Base-by-base conservation (phyloP, 2,113 vertebrate species). In the Cavia aperea region DNA sequence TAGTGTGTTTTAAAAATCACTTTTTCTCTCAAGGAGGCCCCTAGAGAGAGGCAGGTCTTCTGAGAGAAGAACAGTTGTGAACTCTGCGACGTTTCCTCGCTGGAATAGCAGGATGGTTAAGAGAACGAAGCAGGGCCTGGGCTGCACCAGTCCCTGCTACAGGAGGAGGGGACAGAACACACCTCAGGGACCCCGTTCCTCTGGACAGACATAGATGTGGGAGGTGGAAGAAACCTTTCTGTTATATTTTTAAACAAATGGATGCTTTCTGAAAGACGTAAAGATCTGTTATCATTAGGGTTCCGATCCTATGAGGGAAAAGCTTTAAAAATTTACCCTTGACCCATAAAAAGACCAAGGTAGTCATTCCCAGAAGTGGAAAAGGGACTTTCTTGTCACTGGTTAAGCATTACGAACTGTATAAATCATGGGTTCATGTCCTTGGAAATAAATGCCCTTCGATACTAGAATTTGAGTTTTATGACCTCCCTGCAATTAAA, bases 401-500 rank as follows among this genome's bases (percentile, higher is more conserved):
- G 49, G 51, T 73, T 77, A 92, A 91, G 10, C 39, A 36, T 58
- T 46, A 21, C 7, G 39, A 82, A 83, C 81, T 24, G 31, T 54
- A 16, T 54, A 62, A 93, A 13, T 87, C 87, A 58, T 54, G 60
- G 4, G 21, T 46, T 7, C 60, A 6, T 31, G 56, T 85, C 85
- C 89, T 91, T 65, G 58, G 70, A 56, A 51, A 33, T 75, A 49
- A 66, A 33, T 70, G 82, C 77, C 63, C 86, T 93, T 91, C 83
- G 62, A 60, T 93, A 92, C 7, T 81, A 62, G 66, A 94, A 93
- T 91, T 72, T 77, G 85, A 86, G 81, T 86, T 96, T 97, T 96
- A 95, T 65, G 72, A 92, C 85, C 63, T 72, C 60, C 66, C 90
- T 60, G 11, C 82, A 93, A 94, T 95, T 90, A 91, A 92, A 86